Base-by-base conservation (phyloP, 2,113 vertebrate species). In the Sphyrna mokarran region DNA sequence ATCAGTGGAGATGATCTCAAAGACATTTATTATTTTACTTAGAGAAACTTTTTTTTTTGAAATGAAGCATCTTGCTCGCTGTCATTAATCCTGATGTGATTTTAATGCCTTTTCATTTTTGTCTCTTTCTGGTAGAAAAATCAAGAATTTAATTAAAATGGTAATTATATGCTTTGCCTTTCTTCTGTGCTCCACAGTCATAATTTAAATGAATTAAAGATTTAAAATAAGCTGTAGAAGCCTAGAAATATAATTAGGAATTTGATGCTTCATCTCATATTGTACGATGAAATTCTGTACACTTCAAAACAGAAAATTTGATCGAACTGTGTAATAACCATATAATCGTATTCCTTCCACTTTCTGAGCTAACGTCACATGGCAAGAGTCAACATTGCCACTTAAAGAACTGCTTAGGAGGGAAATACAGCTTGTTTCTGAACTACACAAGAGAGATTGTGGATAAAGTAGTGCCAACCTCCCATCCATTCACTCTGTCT, bases 231-330 rank as follows among this genome's bases (percentile, higher is more conserved):
- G 94, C 94, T 95, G 94, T 48, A 33, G 94, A 33, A 69, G 69
- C 70, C 69, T 54, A 95, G 94, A 95, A 95, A 95, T 95, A 72
- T 95, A 95, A 95, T 95, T 95, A 95, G 68, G 43, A 95, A 95
- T 95, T 95, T 95, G 43, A 95, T 95, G 94, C 94, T 95, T 95
- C 94, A 95, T 43, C 68, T 95, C 69, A 54, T 48, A 48, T 48
- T 95, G 69, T 16, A 72, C 70, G 69, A 54, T 95, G 94, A 95
- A 95, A 72, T 95, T 76, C 43, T 95, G 43, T 95, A 72, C 40
- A 72, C 94, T 95, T 95, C 94, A 72, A 95, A 95, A 95, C 69
- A 48, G 22, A 72, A 72, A 40, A 54, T 95, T 95, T 95, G 94
- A 72, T 95, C 94, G 1, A 95, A 72, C 94, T 33, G 94, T 95